A percentile compares a stretch with the other conserved stretches of the same genome.
Evolutionary conservation across 2,113 vertebrate species (phyloP).

Genomic region (Strix uralensis): DNA sequence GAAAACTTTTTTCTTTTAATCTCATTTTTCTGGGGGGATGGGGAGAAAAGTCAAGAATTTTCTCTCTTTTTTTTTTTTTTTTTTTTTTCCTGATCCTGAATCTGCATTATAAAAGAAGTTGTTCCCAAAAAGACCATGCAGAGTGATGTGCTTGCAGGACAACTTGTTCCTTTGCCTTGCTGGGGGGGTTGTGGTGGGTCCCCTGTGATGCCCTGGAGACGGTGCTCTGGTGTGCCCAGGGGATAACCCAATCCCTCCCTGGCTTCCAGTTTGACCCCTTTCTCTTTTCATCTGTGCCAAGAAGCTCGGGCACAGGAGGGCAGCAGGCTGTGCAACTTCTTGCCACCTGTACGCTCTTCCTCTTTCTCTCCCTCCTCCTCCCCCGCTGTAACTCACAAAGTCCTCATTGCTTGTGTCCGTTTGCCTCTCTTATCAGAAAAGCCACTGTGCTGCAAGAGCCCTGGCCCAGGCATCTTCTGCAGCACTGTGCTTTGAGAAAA

Average conservation of each 20-base stretch:
- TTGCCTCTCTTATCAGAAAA: background rate
- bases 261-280: background rate
- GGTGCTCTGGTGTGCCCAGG: fast-evolving
- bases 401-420: fast-evolving
- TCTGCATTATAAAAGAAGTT: background rate
- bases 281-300: background rate
- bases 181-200: fast-evolving
- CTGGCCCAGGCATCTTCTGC: background rate
- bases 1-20: background rate
- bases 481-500: background rate
- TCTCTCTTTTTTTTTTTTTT: background rate
- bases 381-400: fast-evolving
- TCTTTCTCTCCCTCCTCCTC: background rate
- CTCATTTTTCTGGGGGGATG: background rate
- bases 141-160: background rate
- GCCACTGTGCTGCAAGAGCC: background rate
- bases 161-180: background rate
- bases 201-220: fast-evolving
- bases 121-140: background rate
- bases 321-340: background rate
- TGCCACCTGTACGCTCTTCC: slow-evolving; percentile 19
- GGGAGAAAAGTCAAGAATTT: background rate
- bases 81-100: no score
- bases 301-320: background rate
- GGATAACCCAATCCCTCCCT: background rate